Evolutionary conservation across 2,888 invertebrate species (phyloP).

Genomic region (Stenchaetothrips biformis): DNA sequence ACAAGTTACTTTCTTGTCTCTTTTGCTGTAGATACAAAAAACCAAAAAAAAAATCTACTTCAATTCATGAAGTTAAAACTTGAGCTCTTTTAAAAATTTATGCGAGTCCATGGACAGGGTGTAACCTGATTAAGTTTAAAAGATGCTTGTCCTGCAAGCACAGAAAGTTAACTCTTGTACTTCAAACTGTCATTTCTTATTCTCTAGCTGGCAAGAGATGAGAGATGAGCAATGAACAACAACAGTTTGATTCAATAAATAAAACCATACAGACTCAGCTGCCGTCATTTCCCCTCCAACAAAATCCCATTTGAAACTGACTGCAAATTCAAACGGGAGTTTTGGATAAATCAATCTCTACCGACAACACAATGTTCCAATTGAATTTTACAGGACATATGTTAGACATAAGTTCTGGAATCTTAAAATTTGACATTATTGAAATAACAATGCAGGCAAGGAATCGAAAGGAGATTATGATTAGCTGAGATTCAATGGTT

Average conservation of each 20-base stretch:
- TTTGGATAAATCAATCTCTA: background rate
- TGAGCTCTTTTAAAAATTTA: background rate
- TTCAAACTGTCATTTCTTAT: background rate
- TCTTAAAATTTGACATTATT: too few relatives aligned
- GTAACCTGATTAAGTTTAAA: background rate
- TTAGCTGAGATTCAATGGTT: constrained; percentile 2
- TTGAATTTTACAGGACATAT: too few relatives aligned
- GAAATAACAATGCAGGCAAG: too few relatives aligned
- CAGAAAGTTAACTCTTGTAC: background rate
- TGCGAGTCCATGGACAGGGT: background rate
- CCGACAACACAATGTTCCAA: too few relatives aligned
- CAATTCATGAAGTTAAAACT: background rate
- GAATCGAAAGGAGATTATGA: too few relatives aligned
- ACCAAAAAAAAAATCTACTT: background rate
- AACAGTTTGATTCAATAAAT: background rate
- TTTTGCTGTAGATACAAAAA: background rate
- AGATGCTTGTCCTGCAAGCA: constrained; percentile 10
- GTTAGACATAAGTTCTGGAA: too few relatives aligned
- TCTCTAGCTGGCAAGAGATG: background rate
- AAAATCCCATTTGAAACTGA: background rate
- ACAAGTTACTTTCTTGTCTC: constrained; percentile 16
- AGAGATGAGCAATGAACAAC: background rate
- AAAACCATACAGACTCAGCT: background rate
- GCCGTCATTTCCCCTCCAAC: background rate
- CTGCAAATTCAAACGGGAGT: background rate